phyloP scores from a whole-genome alignment of 1,140 invertebrate species.

The Trichogramma pretiosum region DNA sequence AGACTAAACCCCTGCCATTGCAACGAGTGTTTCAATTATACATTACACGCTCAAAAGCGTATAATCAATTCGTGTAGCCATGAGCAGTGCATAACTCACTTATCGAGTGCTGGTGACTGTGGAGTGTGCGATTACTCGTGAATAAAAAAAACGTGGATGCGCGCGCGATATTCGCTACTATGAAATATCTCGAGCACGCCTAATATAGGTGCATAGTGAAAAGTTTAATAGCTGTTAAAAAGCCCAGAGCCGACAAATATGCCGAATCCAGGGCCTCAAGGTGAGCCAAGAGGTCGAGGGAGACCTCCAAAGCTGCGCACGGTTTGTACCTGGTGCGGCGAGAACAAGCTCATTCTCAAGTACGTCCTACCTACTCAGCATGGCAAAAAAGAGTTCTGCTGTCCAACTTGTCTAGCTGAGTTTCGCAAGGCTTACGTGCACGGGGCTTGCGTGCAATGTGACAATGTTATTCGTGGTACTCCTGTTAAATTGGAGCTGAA shows the following conservation, averaged over 20 bases:
- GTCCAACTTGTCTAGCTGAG: conserved; percentile 77
- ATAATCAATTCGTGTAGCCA: too few species aligned
- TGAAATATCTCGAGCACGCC: too few species aligned
- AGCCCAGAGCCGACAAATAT: background rate
- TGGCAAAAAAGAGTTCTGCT: conserved; percentile 88
- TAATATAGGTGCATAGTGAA: too few species aligned
- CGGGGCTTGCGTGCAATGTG: conserved; percentile 75
- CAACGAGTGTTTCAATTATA: too few species aligned
- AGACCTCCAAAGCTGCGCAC: conserved; percentile 63
- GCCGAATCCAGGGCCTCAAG: background rate
- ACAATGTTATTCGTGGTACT: conserved; percentile 69
- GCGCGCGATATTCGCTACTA: too few species aligned
- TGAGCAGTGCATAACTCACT: too few species aligned
- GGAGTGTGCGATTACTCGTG: too few species aligned
- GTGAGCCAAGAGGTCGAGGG: conserved; percentile 48
- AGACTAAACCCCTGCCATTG: too few species aligned
- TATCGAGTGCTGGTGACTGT: too few species aligned
- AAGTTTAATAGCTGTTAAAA: too few species aligned
- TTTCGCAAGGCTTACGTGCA: conserved; percentile 81
- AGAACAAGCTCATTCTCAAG: conserved; percentile 69
- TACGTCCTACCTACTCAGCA: conserved; percentile 79
- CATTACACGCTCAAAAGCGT: too few species aligned
- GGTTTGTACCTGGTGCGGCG: conserved; percentile 77
- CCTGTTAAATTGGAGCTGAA: conserved; percentile 44
- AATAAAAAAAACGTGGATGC: too few species aligned